Percentiles rank a stretch among this genome's conserved stretches.
Conservation (phyloP, 1,140 invertebrate genomes). For the Paraescarpia echinospica region DNA sequence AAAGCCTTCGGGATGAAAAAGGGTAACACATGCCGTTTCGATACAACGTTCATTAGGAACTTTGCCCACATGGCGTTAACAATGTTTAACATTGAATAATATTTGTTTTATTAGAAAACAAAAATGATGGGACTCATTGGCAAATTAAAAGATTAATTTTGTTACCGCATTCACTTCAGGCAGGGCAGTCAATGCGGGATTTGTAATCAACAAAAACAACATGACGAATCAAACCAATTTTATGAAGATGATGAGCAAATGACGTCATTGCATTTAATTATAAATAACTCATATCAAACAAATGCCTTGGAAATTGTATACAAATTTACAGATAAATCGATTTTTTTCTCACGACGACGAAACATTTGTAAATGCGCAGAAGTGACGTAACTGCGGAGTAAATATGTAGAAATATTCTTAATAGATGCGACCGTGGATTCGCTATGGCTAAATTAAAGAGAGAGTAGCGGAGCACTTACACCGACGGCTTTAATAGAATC, state of each 20-base stretch:
- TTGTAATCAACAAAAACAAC: not conserved
- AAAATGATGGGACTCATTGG: not conserved
- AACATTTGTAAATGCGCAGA: not conserved
- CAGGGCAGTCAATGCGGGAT: not conserved
- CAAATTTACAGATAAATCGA: not conserved
- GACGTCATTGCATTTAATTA: not conserved
- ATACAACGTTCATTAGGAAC: not conserved
- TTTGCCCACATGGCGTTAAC: no score
- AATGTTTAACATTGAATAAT: not conserved
- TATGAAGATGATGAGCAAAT: not conserved
- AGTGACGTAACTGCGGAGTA: not conserved
- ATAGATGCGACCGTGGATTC: not conserved
- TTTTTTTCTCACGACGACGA: not conserved
- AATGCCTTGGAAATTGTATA: not conserved
- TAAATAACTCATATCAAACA: not conserved
- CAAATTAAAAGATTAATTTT: not conserved
- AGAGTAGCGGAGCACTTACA: not conserved
- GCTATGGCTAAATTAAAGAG: not conserved
- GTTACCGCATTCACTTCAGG: not conserved
- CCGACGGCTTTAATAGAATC: not conserved
- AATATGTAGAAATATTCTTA: not conserved
- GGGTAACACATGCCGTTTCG: not conserved
- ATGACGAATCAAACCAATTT: not conserved
- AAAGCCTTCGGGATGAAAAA: not conserved
- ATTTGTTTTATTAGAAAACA: not conserved